Percentiles rank a stretch among this genome's conserved stretches.
phyloP scores from a whole-genome alignment of 2,888 invertebrate genomes.

The Dexiosoma caninum region DNA sequence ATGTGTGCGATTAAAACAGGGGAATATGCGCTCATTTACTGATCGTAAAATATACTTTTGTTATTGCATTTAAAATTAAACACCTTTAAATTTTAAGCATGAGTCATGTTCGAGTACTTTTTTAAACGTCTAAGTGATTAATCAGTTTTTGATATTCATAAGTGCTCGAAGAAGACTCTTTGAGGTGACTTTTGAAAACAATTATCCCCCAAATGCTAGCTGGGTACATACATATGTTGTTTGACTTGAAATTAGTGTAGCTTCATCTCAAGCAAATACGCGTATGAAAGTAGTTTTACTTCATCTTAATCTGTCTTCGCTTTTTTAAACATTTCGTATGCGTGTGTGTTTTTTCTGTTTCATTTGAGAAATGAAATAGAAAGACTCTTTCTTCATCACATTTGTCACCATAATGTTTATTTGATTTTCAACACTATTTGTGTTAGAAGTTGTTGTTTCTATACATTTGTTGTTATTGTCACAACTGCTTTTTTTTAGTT shows the following conservation, averaged over 20 bases:
- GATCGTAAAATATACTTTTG: no score
- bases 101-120: no score
- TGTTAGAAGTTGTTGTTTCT: constrained; percentile 29
- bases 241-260: constrained; percentile 59
- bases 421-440: constrained; percentile 42
- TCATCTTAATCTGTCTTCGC: neutral
- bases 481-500: constrained; percentile 37
- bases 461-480: constrained; percentile 2
- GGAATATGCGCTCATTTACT: no score
- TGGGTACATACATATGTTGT: constrained; percentile 29
- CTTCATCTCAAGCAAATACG: constrained; percentile 16
- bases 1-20: no score
- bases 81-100: no score
- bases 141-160: no score
- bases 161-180: no score
- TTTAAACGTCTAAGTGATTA: no score
- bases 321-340: neutral
- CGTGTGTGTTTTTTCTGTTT: neutral
- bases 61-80: no score
- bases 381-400: constrained; percentile 19
- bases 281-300: constrained; percentile 11
- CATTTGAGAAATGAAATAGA: constrained; percentile 6
- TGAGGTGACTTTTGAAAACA: no score
- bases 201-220: no score
- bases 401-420: constrained; percentile 17